Percentiles rank a stretch among this genome's conserved stretches.
Evolutionary conservation across 2,888 invertebrate species (phyloP).

Genomic region (Aphidius colemani): DNA sequence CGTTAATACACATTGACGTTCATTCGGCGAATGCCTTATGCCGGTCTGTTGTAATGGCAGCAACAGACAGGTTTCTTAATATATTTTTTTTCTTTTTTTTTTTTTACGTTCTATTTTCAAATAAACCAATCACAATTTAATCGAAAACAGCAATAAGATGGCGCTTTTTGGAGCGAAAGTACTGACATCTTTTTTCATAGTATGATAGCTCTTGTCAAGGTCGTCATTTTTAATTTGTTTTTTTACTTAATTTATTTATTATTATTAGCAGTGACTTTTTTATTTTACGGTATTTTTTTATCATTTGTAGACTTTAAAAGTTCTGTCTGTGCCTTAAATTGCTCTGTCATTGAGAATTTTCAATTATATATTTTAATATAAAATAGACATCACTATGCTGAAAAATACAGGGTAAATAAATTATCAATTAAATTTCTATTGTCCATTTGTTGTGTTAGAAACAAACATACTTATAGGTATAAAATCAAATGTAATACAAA

Average conservation of each 20-base stretch:
- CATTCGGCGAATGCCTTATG: constrained; percentile 20
- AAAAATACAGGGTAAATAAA: constrained; percentile 17
- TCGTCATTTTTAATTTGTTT: too few relatives aligned
- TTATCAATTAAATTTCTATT: neutral
- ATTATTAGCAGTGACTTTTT: too few relatives aligned
- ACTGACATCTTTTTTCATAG: too few relatives aligned
- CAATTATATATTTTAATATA: too few relatives aligned
- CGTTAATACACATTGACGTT: neutral
- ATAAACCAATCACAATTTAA: constrained; percentile 10
- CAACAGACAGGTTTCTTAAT: neutral
- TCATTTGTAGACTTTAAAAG: too few relatives aligned
- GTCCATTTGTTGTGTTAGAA: neutral
- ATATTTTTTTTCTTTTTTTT: neutral
- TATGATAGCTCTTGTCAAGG: too few relatives aligned
- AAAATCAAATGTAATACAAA: neutral
- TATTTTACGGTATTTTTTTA: too few relatives aligned
- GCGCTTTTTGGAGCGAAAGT: too few relatives aligned
- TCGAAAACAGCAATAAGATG: too few relatives aligned
- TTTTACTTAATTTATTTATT: constrained; percentile 1
- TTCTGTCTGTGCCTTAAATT: too few relatives aligned
- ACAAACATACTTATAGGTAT: too few relatives aligned
- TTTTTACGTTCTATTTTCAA: constrained; percentile 20
- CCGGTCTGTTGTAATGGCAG: constrained; percentile 2
- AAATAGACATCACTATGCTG: neutral
- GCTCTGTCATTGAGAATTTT: too few relatives aligned